A percentile compares a stretch with the other conserved stretches of the same genome.
These are phyloP conservation scores for Loriculus beryllinus DNA, from an alignment of 2,797 vertebrate genomes.

Conservation along the genomic window DNA sequence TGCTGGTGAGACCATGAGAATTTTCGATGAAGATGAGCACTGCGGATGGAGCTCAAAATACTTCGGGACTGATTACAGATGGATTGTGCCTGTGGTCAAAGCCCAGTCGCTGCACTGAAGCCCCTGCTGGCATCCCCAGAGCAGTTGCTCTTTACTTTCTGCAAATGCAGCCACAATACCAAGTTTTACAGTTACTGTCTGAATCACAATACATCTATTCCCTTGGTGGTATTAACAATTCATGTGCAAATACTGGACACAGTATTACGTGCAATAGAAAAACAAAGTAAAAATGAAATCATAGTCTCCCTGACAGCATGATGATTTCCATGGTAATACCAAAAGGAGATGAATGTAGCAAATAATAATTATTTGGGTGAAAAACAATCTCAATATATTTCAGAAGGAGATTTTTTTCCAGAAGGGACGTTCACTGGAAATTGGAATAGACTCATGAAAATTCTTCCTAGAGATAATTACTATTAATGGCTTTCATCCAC, in stretches of 20 bases:
- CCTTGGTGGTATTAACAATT: neutral
- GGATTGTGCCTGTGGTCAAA: neutral
- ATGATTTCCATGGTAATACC: neutral
- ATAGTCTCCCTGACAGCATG: neutral
- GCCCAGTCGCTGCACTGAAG: fast-evolving
- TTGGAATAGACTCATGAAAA: neutral
- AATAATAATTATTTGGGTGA: neutral
- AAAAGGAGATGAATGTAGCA: neutral
- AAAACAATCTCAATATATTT: neutral
- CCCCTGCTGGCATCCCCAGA: fast-evolving
- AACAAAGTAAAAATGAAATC: neutral
- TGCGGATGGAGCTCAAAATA: neutral
- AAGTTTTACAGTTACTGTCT: fast-evolving
- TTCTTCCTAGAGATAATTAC: neutral
- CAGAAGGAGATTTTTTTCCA: neutral
- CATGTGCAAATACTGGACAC: neutral
- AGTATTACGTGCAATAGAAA: neutral
- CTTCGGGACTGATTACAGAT: fast-evolving
- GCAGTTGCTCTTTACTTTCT: fast-evolving
- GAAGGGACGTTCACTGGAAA: neutral
- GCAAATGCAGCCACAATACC: fast-evolving
- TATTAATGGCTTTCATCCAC: neutral
- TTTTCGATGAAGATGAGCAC: fast-evolving
- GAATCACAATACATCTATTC: neutral
- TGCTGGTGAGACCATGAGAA: slow-evolving; percentile 21